phyloP scores from a whole-genome alignment of 2,888 invertebrate species.

The Tipula helvola region DNA sequence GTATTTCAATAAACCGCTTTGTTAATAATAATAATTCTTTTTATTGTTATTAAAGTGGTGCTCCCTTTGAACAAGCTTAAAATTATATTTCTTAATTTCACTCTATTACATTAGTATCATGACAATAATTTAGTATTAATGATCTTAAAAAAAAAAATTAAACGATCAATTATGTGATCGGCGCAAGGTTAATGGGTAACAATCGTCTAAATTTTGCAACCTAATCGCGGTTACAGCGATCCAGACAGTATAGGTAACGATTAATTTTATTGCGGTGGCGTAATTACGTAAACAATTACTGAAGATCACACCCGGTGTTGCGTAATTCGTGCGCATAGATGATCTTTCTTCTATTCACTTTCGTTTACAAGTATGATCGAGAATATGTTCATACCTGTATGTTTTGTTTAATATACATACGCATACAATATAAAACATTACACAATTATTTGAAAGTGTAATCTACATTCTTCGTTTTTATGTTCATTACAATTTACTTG shows the following conservation, averaged over 20 bases:
- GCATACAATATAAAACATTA: not conserved
- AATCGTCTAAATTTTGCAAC: not conserved
- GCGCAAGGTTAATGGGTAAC: not conserved
- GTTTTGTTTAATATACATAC: no score
- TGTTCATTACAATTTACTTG: not conserved
- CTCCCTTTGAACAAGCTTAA: not conserved
- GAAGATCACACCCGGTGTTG: not conserved
- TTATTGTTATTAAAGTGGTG: not conserved
- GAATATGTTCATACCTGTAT: not conserved
- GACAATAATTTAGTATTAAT: not conserved
- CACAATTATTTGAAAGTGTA: slow-evolving; percentile 4
- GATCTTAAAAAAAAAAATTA: not conserved
- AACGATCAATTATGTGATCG: not conserved
- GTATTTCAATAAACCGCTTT: not conserved
- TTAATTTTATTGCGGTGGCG: not conserved
- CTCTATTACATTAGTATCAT: not conserved
- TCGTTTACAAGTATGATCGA: not conserved
- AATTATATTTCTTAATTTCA: not conserved
- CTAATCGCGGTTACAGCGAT: no score
- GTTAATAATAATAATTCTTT: not conserved
- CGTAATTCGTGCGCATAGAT: not conserved
- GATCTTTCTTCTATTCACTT: not conserved
- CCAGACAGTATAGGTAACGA: not conserved
- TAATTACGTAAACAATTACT: not conserved
- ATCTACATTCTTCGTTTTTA: not conserved